Percentiles rank a stretch among this genome's conserved stretches.
phyloP scores from a whole-genome alignment of 2,113 vertebrate genomes.

The Gobio gobio region DNA sequence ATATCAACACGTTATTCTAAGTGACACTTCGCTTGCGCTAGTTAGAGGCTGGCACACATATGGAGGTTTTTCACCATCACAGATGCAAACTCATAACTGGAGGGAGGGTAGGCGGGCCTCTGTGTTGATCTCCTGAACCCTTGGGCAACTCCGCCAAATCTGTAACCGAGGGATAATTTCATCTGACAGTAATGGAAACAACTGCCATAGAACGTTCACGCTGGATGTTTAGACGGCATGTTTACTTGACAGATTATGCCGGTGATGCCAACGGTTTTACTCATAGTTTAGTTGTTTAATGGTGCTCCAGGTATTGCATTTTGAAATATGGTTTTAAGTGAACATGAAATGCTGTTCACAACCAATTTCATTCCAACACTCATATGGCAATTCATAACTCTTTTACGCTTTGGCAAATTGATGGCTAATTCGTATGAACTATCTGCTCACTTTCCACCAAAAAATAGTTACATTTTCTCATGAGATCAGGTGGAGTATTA shows the following conservation, averaged over 20 bases:
- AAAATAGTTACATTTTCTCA: no score
- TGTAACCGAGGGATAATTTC: constrained; percentile 6
- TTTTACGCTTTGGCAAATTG: background rate
- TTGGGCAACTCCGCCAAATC: constrained; percentile 1
- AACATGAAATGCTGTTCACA: background rate
- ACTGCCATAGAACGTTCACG: constrained; percentile 10
- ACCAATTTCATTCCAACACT: background rate
- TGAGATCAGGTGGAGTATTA: no score
- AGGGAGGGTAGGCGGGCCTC: background rate
- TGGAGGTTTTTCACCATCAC: background rate
- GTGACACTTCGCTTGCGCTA: constrained; percentile 6
- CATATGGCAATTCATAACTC: background rate
- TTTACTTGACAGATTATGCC: constrained; percentile 8
- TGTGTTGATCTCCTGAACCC: background rate
- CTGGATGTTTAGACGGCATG: constrained; percentile 2
- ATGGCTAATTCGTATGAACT: background rate
- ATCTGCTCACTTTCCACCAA: no score
- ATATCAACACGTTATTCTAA: constrained; percentile 16
- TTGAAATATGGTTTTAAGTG: background rate
- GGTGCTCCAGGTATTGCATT: background rate
- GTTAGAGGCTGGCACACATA: background rate
- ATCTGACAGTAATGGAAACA: constrained; percentile 32
- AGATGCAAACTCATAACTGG: constrained; percentile 35
- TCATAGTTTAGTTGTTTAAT: background rate
- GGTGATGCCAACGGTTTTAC: background rate